Evolutionary conservation across 2,888 invertebrate genomes (phyloP).

Genomic region (Athrips mouffetella): DNA sequence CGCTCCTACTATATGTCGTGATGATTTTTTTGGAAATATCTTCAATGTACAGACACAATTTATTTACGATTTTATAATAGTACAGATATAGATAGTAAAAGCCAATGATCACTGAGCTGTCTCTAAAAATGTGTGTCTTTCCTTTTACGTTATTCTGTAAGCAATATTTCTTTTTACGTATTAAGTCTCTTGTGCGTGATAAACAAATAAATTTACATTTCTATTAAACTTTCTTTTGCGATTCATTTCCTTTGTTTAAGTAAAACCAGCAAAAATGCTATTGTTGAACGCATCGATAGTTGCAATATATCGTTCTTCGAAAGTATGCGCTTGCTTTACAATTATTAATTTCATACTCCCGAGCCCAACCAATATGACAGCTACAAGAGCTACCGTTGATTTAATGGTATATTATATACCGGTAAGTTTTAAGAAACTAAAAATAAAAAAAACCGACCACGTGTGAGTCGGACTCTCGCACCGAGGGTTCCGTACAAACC

Average conservation of each 20-base stretch:
- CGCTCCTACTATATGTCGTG: too few relatives aligned
- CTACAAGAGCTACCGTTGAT: slow-evolving; percentile 43
- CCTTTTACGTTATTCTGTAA: too few relatives aligned
- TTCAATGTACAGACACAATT: too few relatives aligned
- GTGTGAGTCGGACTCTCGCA: too few relatives aligned
- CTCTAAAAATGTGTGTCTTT: background rate
- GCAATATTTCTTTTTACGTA: background rate
- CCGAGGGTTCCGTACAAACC: too few relatives aligned
- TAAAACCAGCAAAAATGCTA: background rate
- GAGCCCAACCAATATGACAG: slow-evolving; percentile 38
- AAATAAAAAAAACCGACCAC: background rate
- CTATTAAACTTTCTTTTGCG: too few relatives aligned
- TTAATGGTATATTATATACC: slow-evolving; percentile 25
- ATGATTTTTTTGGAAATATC: too few relatives aligned
- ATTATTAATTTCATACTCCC: slow-evolving; percentile 43
- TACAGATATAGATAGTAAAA: too few relatives aligned
- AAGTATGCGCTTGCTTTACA: slow-evolving; percentile 30
- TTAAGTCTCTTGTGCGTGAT: too few relatives aligned
- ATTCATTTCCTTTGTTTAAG: too few relatives aligned
- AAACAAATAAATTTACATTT: too few relatives aligned
- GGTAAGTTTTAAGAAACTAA: background rate
- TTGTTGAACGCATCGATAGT: slow-evolving; percentile 9
- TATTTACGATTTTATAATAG: too few relatives aligned
- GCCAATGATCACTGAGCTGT: slow-evolving; percentile 2
- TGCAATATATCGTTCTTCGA: slow-evolving; percentile 22